Percentiles rank a stretch among this genome's conserved stretches.
Conservation (phyloP, 2,113 vertebrate species). For the Fregata magnificens region DNA sequence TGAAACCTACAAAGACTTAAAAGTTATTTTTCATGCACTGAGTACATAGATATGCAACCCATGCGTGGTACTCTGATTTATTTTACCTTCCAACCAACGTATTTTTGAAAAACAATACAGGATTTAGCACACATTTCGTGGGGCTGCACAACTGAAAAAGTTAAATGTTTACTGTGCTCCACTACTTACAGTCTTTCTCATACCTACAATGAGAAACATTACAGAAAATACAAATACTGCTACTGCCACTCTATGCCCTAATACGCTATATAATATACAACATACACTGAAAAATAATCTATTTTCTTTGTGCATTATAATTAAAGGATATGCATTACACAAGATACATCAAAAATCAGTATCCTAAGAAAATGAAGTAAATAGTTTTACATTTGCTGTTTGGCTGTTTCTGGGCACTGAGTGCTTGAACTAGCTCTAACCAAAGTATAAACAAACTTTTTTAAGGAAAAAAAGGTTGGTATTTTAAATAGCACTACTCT, state of each 20-base stretch:
- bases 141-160: neutral
- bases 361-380: neutral
- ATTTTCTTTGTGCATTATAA: neutral
- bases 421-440: neutral
- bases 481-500: neutral
- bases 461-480: neutral
- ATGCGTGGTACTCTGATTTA: neutral
- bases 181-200: neutral
- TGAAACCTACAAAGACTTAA: neutral
- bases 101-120: neutral
- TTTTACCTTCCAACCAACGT: neutral
- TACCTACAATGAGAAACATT: neutral
- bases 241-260: neutral
- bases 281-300: neutral
- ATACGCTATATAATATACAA: neutral
- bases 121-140: neutral
- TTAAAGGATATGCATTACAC: neutral
- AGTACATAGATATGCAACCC: neutral
- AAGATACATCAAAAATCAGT: neutral
- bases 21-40: neutral
- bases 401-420: neutral
- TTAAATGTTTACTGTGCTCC: neutral
- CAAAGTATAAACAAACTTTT: neutral
- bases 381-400: neutral
- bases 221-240: neutral